Conservation (phyloP, 2,113 vertebrate species). For the Pseudorasbora parva region DNA sequence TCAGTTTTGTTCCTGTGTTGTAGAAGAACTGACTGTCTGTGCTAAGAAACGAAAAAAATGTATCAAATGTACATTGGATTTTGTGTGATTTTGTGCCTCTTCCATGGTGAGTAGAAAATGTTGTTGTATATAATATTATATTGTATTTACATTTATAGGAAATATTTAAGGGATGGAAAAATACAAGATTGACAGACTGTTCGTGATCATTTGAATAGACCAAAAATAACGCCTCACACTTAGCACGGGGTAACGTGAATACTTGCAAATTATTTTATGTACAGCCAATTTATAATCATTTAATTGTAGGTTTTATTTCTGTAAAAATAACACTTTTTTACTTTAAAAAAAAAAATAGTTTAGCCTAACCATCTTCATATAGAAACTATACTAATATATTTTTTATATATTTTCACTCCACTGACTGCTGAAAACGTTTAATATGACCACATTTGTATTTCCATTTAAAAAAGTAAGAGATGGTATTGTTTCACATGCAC, state of each 20-base stretch:
- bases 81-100: slow-evolving; percentile 39
- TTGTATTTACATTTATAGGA: neutral
- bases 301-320: too few species aligned
- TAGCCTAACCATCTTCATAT: neutral
- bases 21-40: slow-evolving; percentile 38
- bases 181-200: neutral
- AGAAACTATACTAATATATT: too few species aligned
- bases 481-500: neutral
- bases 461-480: neutral
- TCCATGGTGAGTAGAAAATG: slow-evolving; percentile 43
- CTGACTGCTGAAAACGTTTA: neutral
- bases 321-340: neutral
- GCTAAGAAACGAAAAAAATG: slow-evolving; percentile 52
- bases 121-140: neutral
- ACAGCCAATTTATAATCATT: neutral
- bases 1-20: slow-evolving; percentile 28
- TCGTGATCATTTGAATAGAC: neutral
- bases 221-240: neutral
- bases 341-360: too few species aligned
- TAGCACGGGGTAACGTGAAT: neutral
- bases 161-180: neutral
- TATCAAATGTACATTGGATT: slow-evolving; percentile 10
- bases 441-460: neutral
- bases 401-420: neutral
- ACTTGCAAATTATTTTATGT: neutral